Base-by-base conservation (phyloP, 1,140 invertebrate species). In the Drosophila nikananu region DNA sequence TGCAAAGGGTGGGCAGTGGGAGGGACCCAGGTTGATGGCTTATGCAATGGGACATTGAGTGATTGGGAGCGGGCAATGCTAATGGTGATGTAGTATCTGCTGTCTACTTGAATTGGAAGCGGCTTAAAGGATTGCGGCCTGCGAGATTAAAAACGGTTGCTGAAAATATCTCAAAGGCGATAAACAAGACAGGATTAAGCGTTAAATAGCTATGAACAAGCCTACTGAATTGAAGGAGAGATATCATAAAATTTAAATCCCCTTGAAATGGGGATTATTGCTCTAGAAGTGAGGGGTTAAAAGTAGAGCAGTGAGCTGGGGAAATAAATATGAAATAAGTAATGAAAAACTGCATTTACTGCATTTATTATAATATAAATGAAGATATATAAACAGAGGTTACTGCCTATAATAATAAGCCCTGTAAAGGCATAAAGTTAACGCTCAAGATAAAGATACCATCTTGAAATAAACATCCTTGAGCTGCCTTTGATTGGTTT, bases 11-110 rank as follows among this genome's bases (percentile, higher is more conserved):
- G 73, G 10, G 9, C 39, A 27, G 49, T 39, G 12, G n/a, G 21
- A 52, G 32, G 54, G 48, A 55, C 62, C 76, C 44, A 51, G 66
- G 60, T 87, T 87, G 83, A 87, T 83, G 71, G 60, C 77, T 75
- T 79, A 80, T 77, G 76, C 71, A 73, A 87, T 77, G 65, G 83
- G 76, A 86, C 84, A 80, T 68, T 83, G 83, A 86, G 71, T 86
- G 84, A 86, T 86, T 87, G 83, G 58, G 58, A 52, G 66, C 55
- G 68, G 48, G 59, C 62, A 51, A 64, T 52, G 67, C 66, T 57
- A 80, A 77, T 81, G 72, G 52, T 81, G 61, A 81, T 81, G 44
- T 81, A 76, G 63, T 74, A 75, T 51, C 62, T 49, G 21, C 62
- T 65, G 55, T 64, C 52, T 32, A 27, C 17, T 37, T n/a, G 27